Conservation (phyloP, 2,113 vertebrate genomes). For the Forbesichthys papilliferus region DNA sequence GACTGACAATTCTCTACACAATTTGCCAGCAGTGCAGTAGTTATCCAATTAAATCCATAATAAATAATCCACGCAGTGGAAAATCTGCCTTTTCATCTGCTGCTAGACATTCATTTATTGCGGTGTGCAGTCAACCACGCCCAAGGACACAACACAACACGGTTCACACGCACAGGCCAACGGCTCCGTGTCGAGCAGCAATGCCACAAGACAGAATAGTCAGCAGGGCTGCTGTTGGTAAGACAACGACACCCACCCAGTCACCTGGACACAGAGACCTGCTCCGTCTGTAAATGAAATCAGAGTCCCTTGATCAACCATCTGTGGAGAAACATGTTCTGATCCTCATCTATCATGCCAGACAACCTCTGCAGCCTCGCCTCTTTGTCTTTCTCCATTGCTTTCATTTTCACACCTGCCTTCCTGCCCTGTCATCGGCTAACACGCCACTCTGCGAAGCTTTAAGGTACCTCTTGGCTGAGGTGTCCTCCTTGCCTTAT, state of each 20-base stretch:
- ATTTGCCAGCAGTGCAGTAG: background rate
- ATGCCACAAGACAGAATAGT: conserved; percentile 46
- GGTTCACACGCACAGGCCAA: background rate
- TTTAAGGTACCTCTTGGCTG: no score
- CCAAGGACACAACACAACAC: background rate
- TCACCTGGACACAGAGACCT: conserved; percentile 53
- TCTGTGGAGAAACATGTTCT: conserved; percentile 69
- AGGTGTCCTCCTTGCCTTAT: no score
- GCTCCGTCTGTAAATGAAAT: conserved; percentile 65
- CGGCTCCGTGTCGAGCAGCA: conserved; percentile 25
- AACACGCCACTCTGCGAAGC: no score
- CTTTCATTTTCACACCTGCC: conserved; percentile 5
- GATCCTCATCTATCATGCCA: conserved; percentile 53
- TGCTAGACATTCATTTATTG: background rate
- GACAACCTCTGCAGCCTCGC: conserved; percentile 28
- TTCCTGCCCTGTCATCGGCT: no score
- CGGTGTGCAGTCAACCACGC: background rate
- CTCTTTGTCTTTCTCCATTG: conserved; percentile 10
- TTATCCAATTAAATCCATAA: conserved; percentile 19
- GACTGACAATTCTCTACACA: conserved; percentile 3
- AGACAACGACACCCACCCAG: conserved; percentile 34
- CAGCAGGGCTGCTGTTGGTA: conserved; percentile 41
- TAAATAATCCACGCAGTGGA: conserved; percentile 5
- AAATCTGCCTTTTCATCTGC: conserved; percentile 21
- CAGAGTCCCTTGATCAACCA: conserved; percentile 57